phyloP scores from a whole-genome alignment of 2,113 vertebrate species.

The Paraplagusia blochii region DNA sequence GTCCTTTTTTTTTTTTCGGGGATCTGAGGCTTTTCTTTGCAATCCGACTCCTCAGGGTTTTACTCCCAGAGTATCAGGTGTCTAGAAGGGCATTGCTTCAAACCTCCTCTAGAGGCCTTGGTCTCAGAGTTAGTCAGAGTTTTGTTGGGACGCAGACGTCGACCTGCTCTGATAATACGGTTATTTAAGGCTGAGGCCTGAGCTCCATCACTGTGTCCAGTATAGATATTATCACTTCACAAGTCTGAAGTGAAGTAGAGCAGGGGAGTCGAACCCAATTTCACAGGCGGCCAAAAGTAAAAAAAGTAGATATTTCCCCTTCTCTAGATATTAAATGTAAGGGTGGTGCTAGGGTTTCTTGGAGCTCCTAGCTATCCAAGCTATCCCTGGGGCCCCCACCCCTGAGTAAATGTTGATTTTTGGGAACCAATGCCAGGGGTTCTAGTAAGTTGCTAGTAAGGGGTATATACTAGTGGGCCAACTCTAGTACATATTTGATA shows the following conservation, averaged over 20 bases:
- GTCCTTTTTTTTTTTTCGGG: background rate
- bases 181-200: constrained; percentile 58
- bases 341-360: too few relatives aligned
- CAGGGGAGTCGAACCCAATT: too few relatives aligned
- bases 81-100: background rate
- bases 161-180: constrained; percentile 47
- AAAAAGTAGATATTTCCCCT: too few relatives aligned
- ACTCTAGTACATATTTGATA: too few relatives aligned
- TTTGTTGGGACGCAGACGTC: constrained; percentile 29
- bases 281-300: too few relatives aligned
- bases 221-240: constrained; percentile 1
- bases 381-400: too few relatives aligned
- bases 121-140: constrained; percentile 5
- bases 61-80: background rate
- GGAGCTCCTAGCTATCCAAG: too few relatives aligned
- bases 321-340: too few relatives aligned
- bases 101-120: background rate
- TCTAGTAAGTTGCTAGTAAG: too few relatives aligned
- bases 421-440: too few relatives aligned
- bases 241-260: constrained; percentile 14
- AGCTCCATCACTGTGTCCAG: background rate
- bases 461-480: too few relatives aligned
- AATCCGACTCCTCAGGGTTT: background rate
- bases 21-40: constrained; percentile 1
- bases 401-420: too few relatives aligned